Conservation (phyloP, 2,888 invertebrate species). For the Quadriops clusia region DNA sequence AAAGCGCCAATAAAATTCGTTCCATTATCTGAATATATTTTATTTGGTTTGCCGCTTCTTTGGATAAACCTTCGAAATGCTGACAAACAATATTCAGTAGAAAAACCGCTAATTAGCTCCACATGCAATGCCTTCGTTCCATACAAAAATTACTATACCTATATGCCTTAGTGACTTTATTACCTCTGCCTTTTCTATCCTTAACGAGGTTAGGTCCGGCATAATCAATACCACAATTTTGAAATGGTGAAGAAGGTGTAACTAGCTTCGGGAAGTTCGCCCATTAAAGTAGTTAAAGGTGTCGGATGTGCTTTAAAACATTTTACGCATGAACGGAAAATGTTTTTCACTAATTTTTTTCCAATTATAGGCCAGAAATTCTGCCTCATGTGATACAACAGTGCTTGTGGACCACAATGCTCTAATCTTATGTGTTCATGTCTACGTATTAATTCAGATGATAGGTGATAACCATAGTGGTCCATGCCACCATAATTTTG, state of each 20-base stretch:
- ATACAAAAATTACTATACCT: no score
- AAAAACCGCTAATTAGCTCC: background rate
- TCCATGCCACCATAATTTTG: constrained; percentile 1
- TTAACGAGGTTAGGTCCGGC: constrained; percentile 1
- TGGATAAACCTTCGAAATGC: background rate
- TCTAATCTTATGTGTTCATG: no score
- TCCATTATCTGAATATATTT: constrained; percentile 4
- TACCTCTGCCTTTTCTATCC: constrained; percentile 2
- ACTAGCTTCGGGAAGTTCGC: constrained; percentile 2
- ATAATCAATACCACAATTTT: constrained; percentile 2
- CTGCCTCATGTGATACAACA: no score
- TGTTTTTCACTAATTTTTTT: no score
- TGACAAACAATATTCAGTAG: background rate
- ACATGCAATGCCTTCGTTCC: no score
- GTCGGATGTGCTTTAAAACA: no score
- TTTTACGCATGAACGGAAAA: no score
- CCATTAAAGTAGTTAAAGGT: no score
- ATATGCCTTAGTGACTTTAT: background rate
- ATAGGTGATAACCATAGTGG: background rate
- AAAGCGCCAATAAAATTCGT: constrained; percentile 1
- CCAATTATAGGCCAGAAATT: no score
- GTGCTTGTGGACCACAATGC: no score
- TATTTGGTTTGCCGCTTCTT: constrained; percentile 2
- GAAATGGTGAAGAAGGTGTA: constrained; percentile 1
- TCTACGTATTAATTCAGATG: no score